Base-by-base conservation (phyloP, 37 sponge, comb jelly and placozoan species). In the Aplysina aerophoba region DNA sequence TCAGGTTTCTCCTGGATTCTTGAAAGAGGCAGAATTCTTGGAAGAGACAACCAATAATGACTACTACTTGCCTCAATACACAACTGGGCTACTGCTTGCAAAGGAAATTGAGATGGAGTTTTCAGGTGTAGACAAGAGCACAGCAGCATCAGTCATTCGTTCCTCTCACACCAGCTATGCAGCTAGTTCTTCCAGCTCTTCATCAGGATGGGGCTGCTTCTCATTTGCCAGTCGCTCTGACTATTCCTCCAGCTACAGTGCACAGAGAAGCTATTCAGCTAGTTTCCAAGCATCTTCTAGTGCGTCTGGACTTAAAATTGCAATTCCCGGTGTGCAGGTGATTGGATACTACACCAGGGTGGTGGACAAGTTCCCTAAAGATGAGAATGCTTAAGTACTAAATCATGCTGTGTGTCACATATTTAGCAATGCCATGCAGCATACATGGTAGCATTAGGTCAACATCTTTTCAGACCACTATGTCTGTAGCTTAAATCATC, bases 131-230 rank as follows among this genome's bases (percentile, higher is more conserved):
- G 78, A 75, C 54, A 75, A 33, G 37, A 31, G 20, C 35, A 71
- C 73, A 15, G n/a, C 73, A 19, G 33, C 73, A 25, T 34, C 73
- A 30, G 34, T 71, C 73, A 71, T 71, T 6, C 31, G 73, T 34
- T 20, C 36, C 20, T 71, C 73, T 3, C 37, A 50, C 37, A 44
- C 37, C 37, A 75, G 38, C 78, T 44, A 40, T 41, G 37, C 78
- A 0, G 38, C 24, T 41, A 44, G 78, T 17, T 24, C 44, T 39
- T 75, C 78, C n/a, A 44, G 50, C 3, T 39, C 53, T 8, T 79
- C 80, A 25, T n/a, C 61, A 6, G 79, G 80, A 25, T 86, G 79
- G 59, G 78, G 78, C 4, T 50, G 54, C 20, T 75, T 75, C 39
- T 39, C 44, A 2, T 75, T 75, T 75, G 37, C 78, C 37, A 24